These are phyloP conservation scores for Pachydiplax longipennis DNA, from an alignment of 2,888 invertebrate species.

Conservation along the genomic window DNA sequence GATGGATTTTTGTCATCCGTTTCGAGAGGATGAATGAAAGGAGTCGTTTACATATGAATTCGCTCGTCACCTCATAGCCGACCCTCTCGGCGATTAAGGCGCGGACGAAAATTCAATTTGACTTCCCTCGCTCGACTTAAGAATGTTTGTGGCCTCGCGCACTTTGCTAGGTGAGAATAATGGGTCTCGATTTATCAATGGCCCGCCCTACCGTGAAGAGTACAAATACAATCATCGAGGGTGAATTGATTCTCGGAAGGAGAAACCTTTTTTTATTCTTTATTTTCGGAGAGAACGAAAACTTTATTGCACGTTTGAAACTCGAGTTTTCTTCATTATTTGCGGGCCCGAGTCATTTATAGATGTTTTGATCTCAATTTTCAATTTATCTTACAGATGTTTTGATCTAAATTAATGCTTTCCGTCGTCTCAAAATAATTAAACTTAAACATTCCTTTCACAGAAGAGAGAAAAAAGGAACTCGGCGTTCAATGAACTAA, in stretches of 20 bases:
- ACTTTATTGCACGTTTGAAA: too few relatives aligned
- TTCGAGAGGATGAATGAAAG: not conserved
- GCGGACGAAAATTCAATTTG: not conserved
- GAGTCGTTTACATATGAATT: not conserved
- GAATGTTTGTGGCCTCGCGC: not conserved
- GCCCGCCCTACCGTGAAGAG: not conserved
- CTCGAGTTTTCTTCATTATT: too few relatives aligned
- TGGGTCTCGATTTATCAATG: not conserved
- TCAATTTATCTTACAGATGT: too few relatives aligned
- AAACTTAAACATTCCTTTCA: too few relatives aligned
- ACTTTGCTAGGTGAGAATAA: not conserved
- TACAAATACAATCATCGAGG: not conserved
- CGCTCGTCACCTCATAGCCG: not conserved
- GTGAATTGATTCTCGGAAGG: too few relatives aligned
- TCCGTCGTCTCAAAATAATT: too few relatives aligned
- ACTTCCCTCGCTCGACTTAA: not conserved
- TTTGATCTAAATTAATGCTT: too few relatives aligned
- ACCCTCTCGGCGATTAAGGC: not conserved
- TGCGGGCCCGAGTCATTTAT: too few relatives aligned
- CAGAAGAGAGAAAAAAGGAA: too few relatives aligned
- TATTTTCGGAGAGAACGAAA: not conserved
- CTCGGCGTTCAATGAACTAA: too few relatives aligned
- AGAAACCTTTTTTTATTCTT: not conserved
- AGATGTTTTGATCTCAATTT: too few relatives aligned
- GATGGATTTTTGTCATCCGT: not conserved